Conservation (phyloP, 1,140 invertebrate genomes). For the Adelges cooleyi region DNA sequence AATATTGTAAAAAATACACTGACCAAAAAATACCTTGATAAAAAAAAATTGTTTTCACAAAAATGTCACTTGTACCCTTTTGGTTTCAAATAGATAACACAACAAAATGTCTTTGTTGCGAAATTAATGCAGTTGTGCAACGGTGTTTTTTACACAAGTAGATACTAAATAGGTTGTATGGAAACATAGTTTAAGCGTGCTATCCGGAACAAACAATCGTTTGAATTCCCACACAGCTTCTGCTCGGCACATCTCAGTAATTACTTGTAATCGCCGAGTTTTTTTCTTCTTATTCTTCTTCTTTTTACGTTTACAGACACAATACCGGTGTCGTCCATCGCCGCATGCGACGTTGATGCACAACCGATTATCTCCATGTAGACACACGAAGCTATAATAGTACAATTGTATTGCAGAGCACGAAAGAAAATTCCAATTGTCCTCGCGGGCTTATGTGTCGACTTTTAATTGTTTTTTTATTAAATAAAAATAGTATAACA, state of each 20-base stretch:
- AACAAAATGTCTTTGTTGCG: too few species aligned
- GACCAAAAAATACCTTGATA: too few species aligned
- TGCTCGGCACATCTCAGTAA: conserved; percentile 1
- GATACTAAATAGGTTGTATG: too few species aligned
- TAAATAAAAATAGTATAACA: conserved; percentile 25
- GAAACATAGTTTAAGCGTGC: too few species aligned
- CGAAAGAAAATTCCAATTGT: background rate
- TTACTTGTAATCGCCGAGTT: conserved; percentile 7
- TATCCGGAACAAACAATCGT: too few species aligned
- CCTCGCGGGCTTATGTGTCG: conserved; percentile 3
- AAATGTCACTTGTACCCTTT: too few species aligned
- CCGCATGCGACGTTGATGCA: background rate
- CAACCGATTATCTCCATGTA: conserved; percentile 4
- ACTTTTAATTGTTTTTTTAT: conserved; percentile 27
- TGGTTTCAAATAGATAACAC: too few species aligned
- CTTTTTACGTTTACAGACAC: conserved; percentile 3
- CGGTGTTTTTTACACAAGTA: too few species aligned
- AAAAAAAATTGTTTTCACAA: too few species aligned
- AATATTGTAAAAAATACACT: too few species aligned
- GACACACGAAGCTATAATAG: background rate
- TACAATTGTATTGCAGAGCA: conserved; percentile 17
- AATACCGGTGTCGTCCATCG: conserved; percentile 5
- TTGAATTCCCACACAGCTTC: conserved; percentile 19
- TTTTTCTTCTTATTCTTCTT: background rate
- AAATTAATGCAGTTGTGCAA: too few species aligned